These are phyloP conservation scores for Melolontha melolontha DNA, from an alignment of 2,888 invertebrate genomes.

Conservation along the genomic window DNA sequence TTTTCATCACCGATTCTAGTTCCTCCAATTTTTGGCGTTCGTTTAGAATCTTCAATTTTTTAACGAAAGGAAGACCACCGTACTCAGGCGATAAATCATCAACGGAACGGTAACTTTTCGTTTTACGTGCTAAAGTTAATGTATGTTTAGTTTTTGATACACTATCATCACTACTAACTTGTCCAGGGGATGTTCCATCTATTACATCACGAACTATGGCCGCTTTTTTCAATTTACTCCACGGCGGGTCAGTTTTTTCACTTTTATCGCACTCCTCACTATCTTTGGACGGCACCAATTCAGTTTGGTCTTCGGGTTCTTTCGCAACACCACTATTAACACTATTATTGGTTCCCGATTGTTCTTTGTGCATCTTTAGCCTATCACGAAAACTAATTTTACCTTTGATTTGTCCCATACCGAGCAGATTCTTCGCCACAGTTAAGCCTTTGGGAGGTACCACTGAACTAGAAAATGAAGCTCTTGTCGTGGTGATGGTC, in stretches of 20 bases:
- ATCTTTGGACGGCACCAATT: slow-evolving; percentile 57
- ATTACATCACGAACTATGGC: slow-evolving; percentile 68
- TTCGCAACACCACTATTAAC: slow-evolving; percentile 22
- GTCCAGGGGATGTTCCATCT: slow-evolving; percentile 11
- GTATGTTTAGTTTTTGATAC: slow-evolving; percentile 53
- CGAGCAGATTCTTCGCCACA: slow-evolving; percentile 51
- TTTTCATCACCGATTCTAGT: slow-evolving; percentile 80
- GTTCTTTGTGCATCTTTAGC: slow-evolving; percentile 57
- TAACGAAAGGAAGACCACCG: slow-evolving; percentile 87
- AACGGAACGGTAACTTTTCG: slow-evolving; percentile 83
- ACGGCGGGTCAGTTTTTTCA: slow-evolving; percentile 69
- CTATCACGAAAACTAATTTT: slow-evolving; percentile 53
- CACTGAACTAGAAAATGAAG: slow-evolving; percentile 15
- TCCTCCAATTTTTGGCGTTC: slow-evolving; percentile 89
- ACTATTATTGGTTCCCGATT: slow-evolving; percentile 29
- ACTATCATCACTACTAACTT: slow-evolving; percentile 33
- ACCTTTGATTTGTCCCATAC: slow-evolving; percentile 52
- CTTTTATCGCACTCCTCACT: slow-evolving; percentile 57
- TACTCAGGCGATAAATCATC: slow-evolving; percentile 90
- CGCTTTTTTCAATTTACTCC: slow-evolving; percentile 84
- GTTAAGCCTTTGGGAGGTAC: slow-evolving; percentile 19
- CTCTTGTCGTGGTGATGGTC: slow-evolving; percentile 35
- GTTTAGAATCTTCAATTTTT: slow-evolving; percentile 88
- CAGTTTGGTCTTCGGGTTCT: slow-evolving; percentile 23
- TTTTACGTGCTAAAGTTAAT: slow-evolving; percentile 60